Conservation (phyloP, 2,888 invertebrate species). For the Mesoligia furuncula region DNA sequence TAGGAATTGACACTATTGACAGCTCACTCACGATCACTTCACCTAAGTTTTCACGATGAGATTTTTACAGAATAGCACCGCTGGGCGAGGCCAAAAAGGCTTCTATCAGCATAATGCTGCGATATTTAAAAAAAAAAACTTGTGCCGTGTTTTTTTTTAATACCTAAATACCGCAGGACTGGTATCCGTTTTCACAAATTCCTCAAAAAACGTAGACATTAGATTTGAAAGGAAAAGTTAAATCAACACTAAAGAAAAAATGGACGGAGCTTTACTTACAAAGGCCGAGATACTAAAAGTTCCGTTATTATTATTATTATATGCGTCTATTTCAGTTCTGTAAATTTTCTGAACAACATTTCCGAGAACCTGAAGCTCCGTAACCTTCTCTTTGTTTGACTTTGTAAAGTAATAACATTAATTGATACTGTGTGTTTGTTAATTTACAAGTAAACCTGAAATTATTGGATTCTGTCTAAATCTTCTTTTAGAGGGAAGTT, state of each 20-base stretch:
- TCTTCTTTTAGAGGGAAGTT: conserved; percentile 18
- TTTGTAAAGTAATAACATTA: conserved; percentile 45
- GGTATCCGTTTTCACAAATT: neutral
- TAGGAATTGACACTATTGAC: too few species aligned
- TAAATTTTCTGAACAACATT: conserved; percentile 29
- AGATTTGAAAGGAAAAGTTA: neutral
- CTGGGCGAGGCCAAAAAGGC: neutral
- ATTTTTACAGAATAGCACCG: too few species aligned
- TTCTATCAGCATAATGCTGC: too few species aligned
- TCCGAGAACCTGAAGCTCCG: conserved; percentile 22
- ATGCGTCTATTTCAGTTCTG: conserved; percentile 13
- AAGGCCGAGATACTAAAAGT: neutral
- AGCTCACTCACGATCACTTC: too few species aligned
- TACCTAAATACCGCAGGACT: neutral
- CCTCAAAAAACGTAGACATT: neutral
- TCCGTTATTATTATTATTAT: conserved; percentile 12
- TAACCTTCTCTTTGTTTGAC: conserved; percentile 36
- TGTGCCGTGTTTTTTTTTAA: too few species aligned
- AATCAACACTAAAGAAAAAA: conserved; percentile 10
- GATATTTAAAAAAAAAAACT: too few species aligned
- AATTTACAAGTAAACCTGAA: conserved; percentile 21
- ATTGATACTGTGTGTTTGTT: conserved; percentile 38
- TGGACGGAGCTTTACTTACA: neutral
- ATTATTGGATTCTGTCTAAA: conserved; percentile 20
- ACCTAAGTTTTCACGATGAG: too few species aligned